Conservation (phyloP, 2,113 vertebrate genomes). For the Anseranas semipalmata region DNA sequence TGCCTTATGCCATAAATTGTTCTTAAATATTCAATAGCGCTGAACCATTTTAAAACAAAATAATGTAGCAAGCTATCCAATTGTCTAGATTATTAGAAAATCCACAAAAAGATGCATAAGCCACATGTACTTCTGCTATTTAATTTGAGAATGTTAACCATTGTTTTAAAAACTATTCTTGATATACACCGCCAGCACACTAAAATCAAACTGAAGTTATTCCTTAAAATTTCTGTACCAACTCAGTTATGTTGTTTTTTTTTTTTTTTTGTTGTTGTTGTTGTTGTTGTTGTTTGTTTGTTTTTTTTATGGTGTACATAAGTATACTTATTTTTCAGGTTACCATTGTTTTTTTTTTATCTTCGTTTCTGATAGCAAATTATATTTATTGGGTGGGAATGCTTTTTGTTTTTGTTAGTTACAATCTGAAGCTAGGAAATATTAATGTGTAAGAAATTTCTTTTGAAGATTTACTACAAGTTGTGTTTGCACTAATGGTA, state of each 20-base stretch:
- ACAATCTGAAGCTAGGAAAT: neutral
- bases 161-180: neutral
- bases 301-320: neutral
- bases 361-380: neutral
- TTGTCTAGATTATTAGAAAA: conserved; percentile 5
- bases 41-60: neutral
- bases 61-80: neutral
- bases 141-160: neutral
- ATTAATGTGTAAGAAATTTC: neutral
- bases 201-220: neutral
- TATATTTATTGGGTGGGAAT: neutral
- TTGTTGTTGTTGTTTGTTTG: neutral
- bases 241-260: neutral
- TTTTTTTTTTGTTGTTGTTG: neutral
- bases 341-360: neutral
- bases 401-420: neutral
- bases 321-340: neutral
- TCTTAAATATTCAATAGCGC: neutral
- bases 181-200: neutral
- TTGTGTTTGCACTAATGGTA: neutral
- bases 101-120: neutral
- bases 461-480: conserved; percentile 10
- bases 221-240: neutral
- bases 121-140: neutral
- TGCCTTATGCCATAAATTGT: neutral